Base-by-base conservation (phyloP, 1,140 invertebrate species). In the Drosophila ohnishii region DNA sequence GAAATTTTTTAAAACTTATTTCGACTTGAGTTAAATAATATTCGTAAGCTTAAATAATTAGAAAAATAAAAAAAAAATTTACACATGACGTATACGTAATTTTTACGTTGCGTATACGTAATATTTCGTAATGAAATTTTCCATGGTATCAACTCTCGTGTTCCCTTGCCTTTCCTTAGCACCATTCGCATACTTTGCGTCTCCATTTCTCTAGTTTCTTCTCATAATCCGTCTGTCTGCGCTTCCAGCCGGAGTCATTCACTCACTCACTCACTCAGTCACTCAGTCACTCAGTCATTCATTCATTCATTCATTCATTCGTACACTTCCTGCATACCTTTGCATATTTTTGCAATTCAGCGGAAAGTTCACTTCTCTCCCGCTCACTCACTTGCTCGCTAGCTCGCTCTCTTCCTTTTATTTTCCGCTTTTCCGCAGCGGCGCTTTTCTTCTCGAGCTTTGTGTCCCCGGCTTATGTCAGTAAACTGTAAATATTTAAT, bases 301-400 rank as follows among this genome's bases (percentile, higher is more conserved):
- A 62, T 50, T 66, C 61, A 82, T 47, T 55, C 78, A 69, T 69
- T 75, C 72, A 75, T 58, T 58, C 42, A 62, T 50, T 66, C 61
- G 70, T 63, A 60, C 62, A 60, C 73, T 80, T 73, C 66, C 64
- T 62, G 74, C 75, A 80, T 88, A 87, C 79, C 83, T 87, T 87
- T 87, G 83, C 84, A 87, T 87, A 87, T 87, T 87, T 87, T 83
- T 87, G 84, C 84, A 87, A 88, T 87, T 87, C 84, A 83, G 83
- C 79, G 83, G 71, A 82, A 86, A 87, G 79, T 86, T 86, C 59
- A 57, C 78, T 86, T 70, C 78, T 50, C 61, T 81, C 72, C 16
- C 60, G 16, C 34, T 19, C 57, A 14, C 56, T 32, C 50, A n/a
- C 30, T 32, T 32, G n/a, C 40, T 32, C 50, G 22, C 30, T 32